These are phyloP conservation scores for Sinocyclocheilus grahami DNA, from an alignment of 2,113 vertebrate genomes.

Conservation along the genomic window DNA sequence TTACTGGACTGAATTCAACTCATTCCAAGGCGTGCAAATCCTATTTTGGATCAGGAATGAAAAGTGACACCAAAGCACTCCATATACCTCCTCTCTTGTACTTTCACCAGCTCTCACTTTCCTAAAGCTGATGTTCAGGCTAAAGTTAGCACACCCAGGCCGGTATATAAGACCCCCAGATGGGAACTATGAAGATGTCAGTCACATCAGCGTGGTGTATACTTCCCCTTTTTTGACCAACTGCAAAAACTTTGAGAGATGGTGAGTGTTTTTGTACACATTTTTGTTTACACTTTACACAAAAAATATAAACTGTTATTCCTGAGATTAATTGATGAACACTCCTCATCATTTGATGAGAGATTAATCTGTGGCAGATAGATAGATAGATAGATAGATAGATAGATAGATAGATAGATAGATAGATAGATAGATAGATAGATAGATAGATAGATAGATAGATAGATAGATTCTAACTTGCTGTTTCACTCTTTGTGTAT, in stretches of 20 bases:
- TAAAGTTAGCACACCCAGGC: constrained; percentile 76
- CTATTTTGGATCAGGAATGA: constrained; percentile 74
- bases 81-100: constrained; percentile 70
- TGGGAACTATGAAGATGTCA: constrained; percentile 69
- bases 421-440: too few relatives aligned
- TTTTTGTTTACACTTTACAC: neutral
- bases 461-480: neutral
- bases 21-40: constrained; percentile 75
- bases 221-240: constrained; percentile 76
- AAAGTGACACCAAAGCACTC: constrained; percentile 66
- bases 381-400: neutral
- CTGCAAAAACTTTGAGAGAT: constrained; percentile 71
- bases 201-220: constrained; percentile 74
- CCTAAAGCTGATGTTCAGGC: constrained; percentile 77
- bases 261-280: constrained; percentile 70
- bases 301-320: neutral
- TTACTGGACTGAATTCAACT: constrained; percentile 75
- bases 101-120: constrained; percentile 69
- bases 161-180: constrained; percentile 76
- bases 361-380: neutral
- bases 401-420: neutral
- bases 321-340: neutral
- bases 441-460: too few relatives aligned
- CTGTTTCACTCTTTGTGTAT: neutral
- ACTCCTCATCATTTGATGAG: neutral